phyloP scores from a whole-genome alignment of 2,888 invertebrate genomes.

The Diplazon laetatorius region DNA sequence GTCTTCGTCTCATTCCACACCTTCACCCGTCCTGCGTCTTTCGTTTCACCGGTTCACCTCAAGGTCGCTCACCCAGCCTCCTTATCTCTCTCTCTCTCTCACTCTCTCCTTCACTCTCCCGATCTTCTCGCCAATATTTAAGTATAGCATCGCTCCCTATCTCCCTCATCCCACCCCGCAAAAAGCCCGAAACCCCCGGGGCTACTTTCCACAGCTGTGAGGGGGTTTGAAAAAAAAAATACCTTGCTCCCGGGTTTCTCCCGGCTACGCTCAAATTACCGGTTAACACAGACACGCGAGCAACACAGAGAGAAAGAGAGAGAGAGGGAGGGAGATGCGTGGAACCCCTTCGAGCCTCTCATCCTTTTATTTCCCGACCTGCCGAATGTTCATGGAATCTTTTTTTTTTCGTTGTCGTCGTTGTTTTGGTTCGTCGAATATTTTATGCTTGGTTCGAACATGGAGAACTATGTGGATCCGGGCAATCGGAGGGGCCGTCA shows the following conservation, averaged over 20 bases:
- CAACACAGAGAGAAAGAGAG: too few species aligned
- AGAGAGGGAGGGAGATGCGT: constrained; percentile 43
- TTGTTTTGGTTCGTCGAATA: too few species aligned
- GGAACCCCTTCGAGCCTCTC: constrained; percentile 16
- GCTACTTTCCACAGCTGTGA: constrained; percentile 61
- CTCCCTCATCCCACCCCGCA: constrained; percentile 48
- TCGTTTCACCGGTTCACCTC: constrained; percentile 53
- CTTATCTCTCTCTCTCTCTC: constrained; percentile 58
- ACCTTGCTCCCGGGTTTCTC: constrained; percentile 41
- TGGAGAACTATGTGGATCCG: too few species aligned
- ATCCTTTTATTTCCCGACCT: constrained; percentile 7
- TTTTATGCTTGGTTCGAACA: too few species aligned
- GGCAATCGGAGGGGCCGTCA: too few species aligned
- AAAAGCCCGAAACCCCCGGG: constrained; percentile 57
- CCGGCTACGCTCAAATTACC: constrained; percentile 38
- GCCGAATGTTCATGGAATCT: neutral
- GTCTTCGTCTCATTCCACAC: constrained; percentile 59
- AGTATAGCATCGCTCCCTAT: constrained; percentile 55
- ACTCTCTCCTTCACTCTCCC: constrained; percentile 58
- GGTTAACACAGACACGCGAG: constrained; percentile 45
- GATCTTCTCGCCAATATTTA: constrained; percentile 68
- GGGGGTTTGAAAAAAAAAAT: constrained; percentile 40
- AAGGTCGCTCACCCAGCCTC: constrained; percentile 59
- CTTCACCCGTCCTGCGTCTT: constrained; percentile 47
- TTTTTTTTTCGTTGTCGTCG: constrained; percentile 7